A percentile compares a stretch with the other conserved stretches of the same genome.
These are phyloP conservation scores for Chrysodeixis includens DNA, from an alignment of 2,888 invertebrate species.

Conservation along the genomic window DNA sequence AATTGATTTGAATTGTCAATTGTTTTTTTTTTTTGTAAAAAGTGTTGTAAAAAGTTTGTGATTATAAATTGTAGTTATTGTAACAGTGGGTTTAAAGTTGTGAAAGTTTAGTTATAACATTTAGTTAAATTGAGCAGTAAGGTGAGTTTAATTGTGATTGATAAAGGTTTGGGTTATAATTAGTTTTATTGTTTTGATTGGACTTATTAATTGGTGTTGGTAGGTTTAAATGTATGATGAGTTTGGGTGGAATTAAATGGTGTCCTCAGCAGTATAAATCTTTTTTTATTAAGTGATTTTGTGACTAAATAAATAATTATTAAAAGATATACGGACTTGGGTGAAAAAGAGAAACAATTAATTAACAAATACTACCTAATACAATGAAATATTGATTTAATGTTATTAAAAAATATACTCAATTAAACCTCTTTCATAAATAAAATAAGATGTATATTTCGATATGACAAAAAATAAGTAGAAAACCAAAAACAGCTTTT, in stretches of 20 bases:
- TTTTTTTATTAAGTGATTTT: too few relatives aligned
- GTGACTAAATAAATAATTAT: too few relatives aligned
- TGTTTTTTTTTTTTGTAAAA: slow-evolving; percentile 1
- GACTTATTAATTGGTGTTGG: slow-evolving; percentile 31
- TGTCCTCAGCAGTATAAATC: too few relatives aligned
- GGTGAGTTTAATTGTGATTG: slow-evolving; percentile 52
- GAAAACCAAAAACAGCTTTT: too few relatives aligned
- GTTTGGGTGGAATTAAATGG: neutral
- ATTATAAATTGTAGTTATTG: neutral
- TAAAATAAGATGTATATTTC: too few relatives aligned
- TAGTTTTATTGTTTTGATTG: slow-evolving; percentile 35
- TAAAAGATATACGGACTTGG: too few relatives aligned
- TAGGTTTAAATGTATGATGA: slow-evolving; percentile 8
- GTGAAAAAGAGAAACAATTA: too few relatives aligned
- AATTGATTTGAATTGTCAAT: neutral
- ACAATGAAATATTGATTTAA: too few relatives aligned
- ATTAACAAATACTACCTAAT: too few relatives aligned
- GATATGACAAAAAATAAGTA: too few relatives aligned
- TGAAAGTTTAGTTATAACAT: slow-evolving; percentile 39
- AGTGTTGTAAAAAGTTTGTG: slow-evolving; percentile 27
- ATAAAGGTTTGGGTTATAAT: slow-evolving; percentile 33
- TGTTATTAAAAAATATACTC: too few relatives aligned
- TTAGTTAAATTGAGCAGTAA: slow-evolving; percentile 25
- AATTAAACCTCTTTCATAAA: too few relatives aligned
- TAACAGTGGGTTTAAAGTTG: slow-evolving; percentile 46